A percentile compares a stretch with the other conserved stretches of the same genome.
Conservation (phyloP, 64 coral and sea anemone species). For the Anthopleura sola region DNA sequence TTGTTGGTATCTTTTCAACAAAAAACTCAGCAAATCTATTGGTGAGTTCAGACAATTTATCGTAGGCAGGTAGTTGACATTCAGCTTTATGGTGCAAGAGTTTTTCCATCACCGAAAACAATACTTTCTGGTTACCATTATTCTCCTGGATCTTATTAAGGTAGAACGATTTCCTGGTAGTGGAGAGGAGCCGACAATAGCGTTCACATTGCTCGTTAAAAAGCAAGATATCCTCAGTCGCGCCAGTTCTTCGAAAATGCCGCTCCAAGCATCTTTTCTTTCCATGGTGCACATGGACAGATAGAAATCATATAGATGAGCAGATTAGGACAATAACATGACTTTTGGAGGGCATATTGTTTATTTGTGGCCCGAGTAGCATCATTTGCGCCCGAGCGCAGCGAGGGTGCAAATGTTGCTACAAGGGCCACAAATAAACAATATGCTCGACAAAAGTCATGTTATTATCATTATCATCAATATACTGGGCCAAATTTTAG, state of each 20-base stretch:
- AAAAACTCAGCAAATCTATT: conserved; percentile 39
- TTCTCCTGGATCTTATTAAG: conserved; percentile 5
- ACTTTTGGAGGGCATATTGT: too few relatives aligned
- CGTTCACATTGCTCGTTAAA: background rate
- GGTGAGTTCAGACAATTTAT: conserved; percentile 20
- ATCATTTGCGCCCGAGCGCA: too few relatives aligned
- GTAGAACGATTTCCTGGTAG: background rate
- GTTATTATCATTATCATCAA: too few relatives aligned
- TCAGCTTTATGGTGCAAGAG: background rate
- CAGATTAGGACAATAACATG: too few relatives aligned
- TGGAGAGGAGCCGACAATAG: background rate
- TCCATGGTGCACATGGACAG: background rate
- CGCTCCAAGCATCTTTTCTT: conserved; percentile 7
- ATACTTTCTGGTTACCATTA: conserved; percentile 13
- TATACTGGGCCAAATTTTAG: too few relatives aligned
- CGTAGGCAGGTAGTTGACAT: conserved; percentile 8
- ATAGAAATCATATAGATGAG: too few relatives aligned
- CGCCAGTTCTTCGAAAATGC: background rate
- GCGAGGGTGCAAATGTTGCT: too few relatives aligned
- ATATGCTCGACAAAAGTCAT: too few relatives aligned
- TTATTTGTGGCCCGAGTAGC: too few relatives aligned
- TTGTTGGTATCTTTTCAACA: conserved; percentile 9
- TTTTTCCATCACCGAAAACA: conserved; percentile 22
- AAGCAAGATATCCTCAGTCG: background rate
- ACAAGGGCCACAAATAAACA: too few relatives aligned